phyloP scores from a whole-genome alignment of 2,888 invertebrate species.

The Andrena praecox region DNA sequence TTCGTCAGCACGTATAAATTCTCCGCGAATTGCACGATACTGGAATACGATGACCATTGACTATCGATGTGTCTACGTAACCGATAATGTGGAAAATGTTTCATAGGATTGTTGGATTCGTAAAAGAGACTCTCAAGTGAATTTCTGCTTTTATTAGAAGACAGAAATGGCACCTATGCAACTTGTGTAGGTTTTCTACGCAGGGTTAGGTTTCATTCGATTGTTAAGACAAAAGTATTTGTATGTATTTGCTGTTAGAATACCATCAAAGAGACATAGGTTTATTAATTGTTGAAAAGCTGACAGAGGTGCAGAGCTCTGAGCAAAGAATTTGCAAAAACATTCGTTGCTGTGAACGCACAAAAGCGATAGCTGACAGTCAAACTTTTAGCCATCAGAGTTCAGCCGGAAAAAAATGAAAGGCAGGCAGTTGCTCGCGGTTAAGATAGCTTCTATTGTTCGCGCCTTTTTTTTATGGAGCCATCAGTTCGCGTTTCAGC shows the following conservation, averaged over 20 bases:
- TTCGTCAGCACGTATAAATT: slow-evolving; percentile 58
- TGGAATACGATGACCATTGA: slow-evolving; percentile 53
- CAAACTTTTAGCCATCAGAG: slow-evolving; percentile 28
- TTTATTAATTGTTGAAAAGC: too few species aligned
- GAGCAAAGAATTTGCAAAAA: too few species aligned
- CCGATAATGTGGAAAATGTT: background rate
- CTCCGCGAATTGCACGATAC: slow-evolving; percentile 37
- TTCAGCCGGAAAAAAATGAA: slow-evolving; percentile 14
- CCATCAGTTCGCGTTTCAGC: slow-evolving; percentile 49
- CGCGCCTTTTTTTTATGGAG: background rate
- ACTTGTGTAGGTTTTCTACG: too few species aligned
- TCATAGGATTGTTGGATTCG: slow-evolving; percentile 11
- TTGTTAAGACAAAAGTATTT: too few species aligned
- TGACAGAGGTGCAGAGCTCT: too few species aligned
- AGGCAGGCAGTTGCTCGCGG: slow-evolving; percentile 23
- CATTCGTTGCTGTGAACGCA: slow-evolving; percentile 20
- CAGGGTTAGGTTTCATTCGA: too few species aligned
- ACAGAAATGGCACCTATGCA: background rate
- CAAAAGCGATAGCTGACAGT: slow-evolving; percentile 28
- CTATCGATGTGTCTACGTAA: slow-evolving; percentile 4
- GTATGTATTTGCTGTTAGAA: too few species aligned
- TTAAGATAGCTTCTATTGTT: slow-evolving; percentile 51
- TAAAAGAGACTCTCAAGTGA: background rate
- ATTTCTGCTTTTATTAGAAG: background rate
- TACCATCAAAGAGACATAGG: too few species aligned